Evolutionary conservation across 2,797 vertebrate genomes (phyloP), one percentile per base, ranked within the genome.

Genomic region (Coilia nasus): DNA sequence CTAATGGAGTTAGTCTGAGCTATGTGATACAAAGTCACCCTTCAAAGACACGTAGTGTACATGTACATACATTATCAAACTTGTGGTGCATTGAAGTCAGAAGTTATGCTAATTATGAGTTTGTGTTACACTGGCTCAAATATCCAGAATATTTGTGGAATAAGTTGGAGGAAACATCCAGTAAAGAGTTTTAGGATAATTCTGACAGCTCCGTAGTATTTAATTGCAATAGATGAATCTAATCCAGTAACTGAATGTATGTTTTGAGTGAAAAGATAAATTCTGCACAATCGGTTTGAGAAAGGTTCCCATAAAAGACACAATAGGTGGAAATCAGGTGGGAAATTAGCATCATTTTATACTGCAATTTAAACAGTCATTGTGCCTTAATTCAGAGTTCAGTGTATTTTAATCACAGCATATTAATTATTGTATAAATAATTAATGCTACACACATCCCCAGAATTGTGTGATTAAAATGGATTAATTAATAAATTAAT

Each of bases 391-490:
- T 60, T 81, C 83, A 85, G 84, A 90, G 86, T 88, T 88, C 71
- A 85, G 81, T 56, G 82, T 62, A 17, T 85, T 88, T 89, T 91
- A 90, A 91, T 90, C 89, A 88, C 86, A 89, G 62, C 81, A 82
- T 59, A 89, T 90, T 89, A 89, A 91, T 90, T 88, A 89, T 67
- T 87, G 86, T 31, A 89, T 89, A 87, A 82, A 88, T 91, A 89
- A 89, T 91, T 87, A 88, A 88, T 82, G 81, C 31, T 57, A 84
- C 80, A 83, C 85, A 78, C 86, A 91, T 84, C 82, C 81, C n/a
- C 82, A 87, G 87, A 89, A 87, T 82, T 87, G 84, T 88, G 83
- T 89, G 89, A 91, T 90, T 90, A 90, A 91, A 87, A 82, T 46
- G 64, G 84, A 90, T 87, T 87, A 90, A 91, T 89, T 89, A 89